These are phyloP conservation scores for Masticophis lateralis DNA, from an alignment of 2,797 vertebrate species.

Conservation along the genomic window DNA sequence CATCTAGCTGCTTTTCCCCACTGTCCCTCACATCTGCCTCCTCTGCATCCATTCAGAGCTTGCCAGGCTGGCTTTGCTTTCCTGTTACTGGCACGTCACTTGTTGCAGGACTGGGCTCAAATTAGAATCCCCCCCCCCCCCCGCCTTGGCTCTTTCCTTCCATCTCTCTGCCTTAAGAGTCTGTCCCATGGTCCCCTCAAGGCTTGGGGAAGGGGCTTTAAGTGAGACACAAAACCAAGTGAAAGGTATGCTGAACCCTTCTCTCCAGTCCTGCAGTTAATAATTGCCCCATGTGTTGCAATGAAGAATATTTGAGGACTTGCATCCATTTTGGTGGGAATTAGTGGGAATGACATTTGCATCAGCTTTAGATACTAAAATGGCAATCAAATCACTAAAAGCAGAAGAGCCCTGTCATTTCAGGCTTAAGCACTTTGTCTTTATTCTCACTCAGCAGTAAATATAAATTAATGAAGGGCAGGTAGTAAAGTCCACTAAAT, in stretches of 20 bases:
- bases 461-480: neutral
- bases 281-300: neutral
- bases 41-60: neutral
- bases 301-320: neutral
- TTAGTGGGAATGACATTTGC: neutral
- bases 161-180: neutral
- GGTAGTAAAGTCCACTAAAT: constrained; percentile 35
- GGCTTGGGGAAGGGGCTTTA: neutral
- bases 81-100: no score
- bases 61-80: neutral
- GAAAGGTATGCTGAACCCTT: neutral
- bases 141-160: neutral
- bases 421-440: neutral
- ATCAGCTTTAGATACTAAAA: neutral
- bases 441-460: neutral
- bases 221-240: neutral
- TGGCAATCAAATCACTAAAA: neutral
- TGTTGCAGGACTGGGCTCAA: neutral
- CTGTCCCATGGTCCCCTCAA: no score
- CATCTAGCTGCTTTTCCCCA: neutral
- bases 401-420: neutral
- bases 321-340: neutral
- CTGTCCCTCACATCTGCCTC: neutral
- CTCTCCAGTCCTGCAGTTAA: neutral
- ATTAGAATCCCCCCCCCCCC: neutral